A percentile compares a stretch with the other conserved stretches of the same genome.
phyloP scores from a whole-genome alignment of 2,888 invertebrate genomes.

The Anthrax anthrax region DNA sequence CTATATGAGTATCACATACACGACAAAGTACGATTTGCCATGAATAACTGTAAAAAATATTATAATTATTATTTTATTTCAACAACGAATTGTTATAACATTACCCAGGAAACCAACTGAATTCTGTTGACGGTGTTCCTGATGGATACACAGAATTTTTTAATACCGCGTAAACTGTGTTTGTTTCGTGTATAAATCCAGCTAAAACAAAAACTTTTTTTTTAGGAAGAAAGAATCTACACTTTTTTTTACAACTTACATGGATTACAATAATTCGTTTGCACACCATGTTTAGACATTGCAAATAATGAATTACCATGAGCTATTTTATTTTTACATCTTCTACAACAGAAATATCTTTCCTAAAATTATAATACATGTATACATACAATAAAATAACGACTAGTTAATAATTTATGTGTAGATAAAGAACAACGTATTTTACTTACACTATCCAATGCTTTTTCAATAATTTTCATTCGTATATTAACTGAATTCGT shows the following conservation, averaged over 20 bases:
- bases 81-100: conserved; percentile 19
- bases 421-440: background rate
- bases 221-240: background rate
- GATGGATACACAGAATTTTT: conserved; percentile 37
- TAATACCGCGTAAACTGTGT: conserved; percentile 46
- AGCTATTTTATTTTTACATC: conserved; percentile 43
- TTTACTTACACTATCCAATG: conserved; percentile 22
- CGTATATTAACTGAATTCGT: conserved; percentile 55
- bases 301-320: conserved; percentile 57
- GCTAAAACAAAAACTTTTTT: conserved; percentile 23
- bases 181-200: conserved; percentile 66
- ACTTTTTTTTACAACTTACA: conserved; percentile 23
- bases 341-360: conserved; percentile 42
- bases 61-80: conserved; percentile 32
- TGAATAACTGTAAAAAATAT: conserved; percentile 44
- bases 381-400: too few species aligned
- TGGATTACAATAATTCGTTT: conserved; percentile 68
- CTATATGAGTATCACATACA: conserved; percentile 53
- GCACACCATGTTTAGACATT: conserved; percentile 67
- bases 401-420: conserved; percentile 1
- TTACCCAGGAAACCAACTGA: conserved; percentile 70
- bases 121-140: conserved; percentile 48
- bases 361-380: conserved; percentile 15
- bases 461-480: conserved; percentile 35
- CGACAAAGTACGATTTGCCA: conserved; percentile 65